These are phyloP conservation scores for Macrosiphum euphorbiae DNA, from an alignment of 2,888 invertebrate genomes.

Conservation along the genomic window DNA sequence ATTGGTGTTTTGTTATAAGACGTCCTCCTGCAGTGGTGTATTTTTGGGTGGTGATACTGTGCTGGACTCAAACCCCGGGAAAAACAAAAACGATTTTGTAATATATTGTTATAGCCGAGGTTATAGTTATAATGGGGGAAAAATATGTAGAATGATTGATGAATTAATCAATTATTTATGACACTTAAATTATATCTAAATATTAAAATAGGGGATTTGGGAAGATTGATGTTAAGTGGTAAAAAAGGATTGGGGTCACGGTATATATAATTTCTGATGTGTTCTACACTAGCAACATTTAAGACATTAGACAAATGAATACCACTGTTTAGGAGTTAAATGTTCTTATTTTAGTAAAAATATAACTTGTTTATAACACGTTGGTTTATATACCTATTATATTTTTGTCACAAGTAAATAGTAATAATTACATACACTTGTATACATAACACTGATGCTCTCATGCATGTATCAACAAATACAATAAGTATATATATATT, in stretches of 20 bases:
- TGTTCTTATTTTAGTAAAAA: background rate
- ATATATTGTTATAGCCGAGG: background rate
- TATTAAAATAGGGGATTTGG: background rate
- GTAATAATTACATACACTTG: background rate
- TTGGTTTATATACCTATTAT: background rate
- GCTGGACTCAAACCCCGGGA: background rate
- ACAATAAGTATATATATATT: background rate
- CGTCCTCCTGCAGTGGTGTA: background rate
- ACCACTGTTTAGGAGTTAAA: background rate
- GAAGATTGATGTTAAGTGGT: conserved; percentile 14
- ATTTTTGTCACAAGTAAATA: background rate
- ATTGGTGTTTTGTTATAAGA: background rate
- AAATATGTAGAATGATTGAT: background rate
- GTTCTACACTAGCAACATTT: background rate
- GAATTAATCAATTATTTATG: conserved; percentile 9
- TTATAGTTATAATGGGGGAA: background rate
- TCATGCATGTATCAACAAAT: background rate
- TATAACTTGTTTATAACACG: background rate
- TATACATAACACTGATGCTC: background rate
- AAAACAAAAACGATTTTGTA: background rate
- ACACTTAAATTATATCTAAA: conserved; percentile 6
- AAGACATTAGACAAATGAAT: background rate
- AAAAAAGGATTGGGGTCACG: background rate
- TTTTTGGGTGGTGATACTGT: background rate
- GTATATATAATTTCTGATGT: background rate